phyloP scores from a whole-genome alignment of 2,888 invertebrate genomes.

The Drosophila mimetica region DNA sequence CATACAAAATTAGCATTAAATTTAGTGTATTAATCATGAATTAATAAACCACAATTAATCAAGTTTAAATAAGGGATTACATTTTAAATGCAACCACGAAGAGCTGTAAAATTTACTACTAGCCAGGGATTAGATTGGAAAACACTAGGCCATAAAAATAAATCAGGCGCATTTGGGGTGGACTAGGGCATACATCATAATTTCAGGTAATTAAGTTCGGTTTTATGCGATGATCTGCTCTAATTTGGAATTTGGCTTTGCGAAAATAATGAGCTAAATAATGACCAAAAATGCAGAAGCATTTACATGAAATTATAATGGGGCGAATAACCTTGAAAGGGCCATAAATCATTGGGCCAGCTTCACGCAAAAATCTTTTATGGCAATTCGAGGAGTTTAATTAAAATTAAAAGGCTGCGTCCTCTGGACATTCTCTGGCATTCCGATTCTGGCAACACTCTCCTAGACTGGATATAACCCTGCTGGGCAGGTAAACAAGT shows the following conservation, averaged over 20 bases:
- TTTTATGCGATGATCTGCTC: slow-evolving; percentile 34
- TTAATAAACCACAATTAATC: slow-evolving; percentile 5
- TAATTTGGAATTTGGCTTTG: slow-evolving; percentile 31
- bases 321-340: slow-evolving; percentile 37
- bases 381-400: slow-evolving; percentile 44
- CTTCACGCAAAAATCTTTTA: slow-evolving; percentile 28
- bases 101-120: slow-evolving; percentile 25
- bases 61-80: slow-evolving; percentile 9
- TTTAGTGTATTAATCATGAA: background rate
- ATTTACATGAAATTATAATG: slow-evolving; percentile 37
- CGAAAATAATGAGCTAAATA: slow-evolving; percentile 32
- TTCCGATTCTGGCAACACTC: slow-evolving; percentile 1
- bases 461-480: slow-evolving; percentile 38
- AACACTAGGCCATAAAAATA: slow-evolving; percentile 32
- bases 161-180: slow-evolving; percentile 16
- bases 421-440: slow-evolving; percentile 5
- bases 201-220: slow-evolving; percentile 34
- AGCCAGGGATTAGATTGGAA: slow-evolving; percentile 20
- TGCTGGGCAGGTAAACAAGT: slow-evolving; percentile 46
- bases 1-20: too few relatives aligned
- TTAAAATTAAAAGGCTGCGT: slow-evolving; percentile 42
- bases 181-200: slow-evolving; percentile 31
- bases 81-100: background rate
- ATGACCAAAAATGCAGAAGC: slow-evolving; percentile 34
- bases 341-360: slow-evolving; percentile 38